Evolutionary conservation across 2,113 vertebrate genomes (phyloP).

Genomic region (Callorhinus ursinus): DNA sequence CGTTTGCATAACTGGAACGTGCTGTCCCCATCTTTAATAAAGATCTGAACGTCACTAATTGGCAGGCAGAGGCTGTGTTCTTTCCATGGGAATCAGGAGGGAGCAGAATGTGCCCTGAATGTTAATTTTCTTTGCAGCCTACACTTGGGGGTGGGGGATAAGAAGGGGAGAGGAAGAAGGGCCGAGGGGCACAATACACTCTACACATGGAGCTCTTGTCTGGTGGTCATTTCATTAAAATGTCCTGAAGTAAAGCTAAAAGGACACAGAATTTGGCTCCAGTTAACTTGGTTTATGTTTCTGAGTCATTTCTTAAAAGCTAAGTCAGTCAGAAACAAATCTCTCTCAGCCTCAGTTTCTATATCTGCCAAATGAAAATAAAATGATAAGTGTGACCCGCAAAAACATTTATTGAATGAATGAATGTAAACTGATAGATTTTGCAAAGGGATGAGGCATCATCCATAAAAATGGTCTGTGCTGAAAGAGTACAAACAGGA

Average conservation of each 20-base stretch:
- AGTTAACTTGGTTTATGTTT: not conserved
- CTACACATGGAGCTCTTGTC: not conserved
- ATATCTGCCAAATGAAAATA: not conserved
- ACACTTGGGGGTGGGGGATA: not conserved
- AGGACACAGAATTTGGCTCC: not conserved
- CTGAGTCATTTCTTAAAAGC: not conserved
- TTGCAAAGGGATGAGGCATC: not conserved
- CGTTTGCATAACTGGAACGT: slow-evolving; percentile 60
- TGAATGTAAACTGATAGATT: not conserved
- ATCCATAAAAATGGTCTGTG: not conserved
- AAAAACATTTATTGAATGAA: not conserved
- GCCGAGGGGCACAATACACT: not conserved
- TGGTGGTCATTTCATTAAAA: not conserved
- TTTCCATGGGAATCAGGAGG: slow-evolving; percentile 65
- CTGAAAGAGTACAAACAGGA: not conserved
- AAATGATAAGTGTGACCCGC: not conserved
- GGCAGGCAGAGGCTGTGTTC: slow-evolving; percentile 77
- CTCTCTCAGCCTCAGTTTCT: not conserved
- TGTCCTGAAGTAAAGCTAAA: not conserved
- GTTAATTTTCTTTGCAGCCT: slow-evolving; percentile 36
- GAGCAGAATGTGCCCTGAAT: slow-evolving; percentile 54
- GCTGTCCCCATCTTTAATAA: slow-evolving; percentile 71
- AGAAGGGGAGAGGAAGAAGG: not conserved
- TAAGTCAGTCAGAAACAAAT: not conserved
- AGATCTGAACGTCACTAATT: slow-evolving; percentile 68